Conservation (phyloP, 2,888 invertebrate genomes). For the Junonia oenone region DNA sequence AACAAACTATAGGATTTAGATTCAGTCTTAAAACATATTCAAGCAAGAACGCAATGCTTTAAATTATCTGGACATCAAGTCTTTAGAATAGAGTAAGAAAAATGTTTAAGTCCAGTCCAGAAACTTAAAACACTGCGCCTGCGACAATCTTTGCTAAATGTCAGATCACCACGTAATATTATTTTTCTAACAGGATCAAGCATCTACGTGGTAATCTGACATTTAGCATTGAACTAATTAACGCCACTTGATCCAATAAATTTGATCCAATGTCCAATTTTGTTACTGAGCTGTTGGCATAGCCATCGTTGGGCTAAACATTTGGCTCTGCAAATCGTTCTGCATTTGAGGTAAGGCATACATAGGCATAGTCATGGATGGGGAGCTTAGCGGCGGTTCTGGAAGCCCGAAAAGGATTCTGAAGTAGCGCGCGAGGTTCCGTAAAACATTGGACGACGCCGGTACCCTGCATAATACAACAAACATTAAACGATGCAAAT, state of each 20-base stretch:
- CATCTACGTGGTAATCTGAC: constrained; percentile 65
- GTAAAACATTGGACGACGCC: constrained; percentile 77
- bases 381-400: constrained; percentile 61
- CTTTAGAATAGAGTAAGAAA: constrained; percentile 31
- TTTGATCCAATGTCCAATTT: constrained; percentile 63
- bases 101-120: constrained; percentile 43
- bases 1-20: constrained; percentile 41
- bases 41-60: constrained; percentile 44
- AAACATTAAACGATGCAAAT: constrained; percentile 39
- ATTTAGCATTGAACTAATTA: constrained; percentile 57
- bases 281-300: constrained; percentile 56
- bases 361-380: constrained; percentile 69
- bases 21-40: constrained; percentile 59
- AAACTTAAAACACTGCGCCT: constrained; percentile 61
- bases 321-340: constrained; percentile 34
- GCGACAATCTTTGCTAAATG: constrained; percentile 59
- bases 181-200: constrained; percentile 27
- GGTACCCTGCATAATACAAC: constrained; percentile 65
- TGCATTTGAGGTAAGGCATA: constrained; percentile 69
- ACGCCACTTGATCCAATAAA: constrained; percentile 66
- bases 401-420: constrained; percentile 70
- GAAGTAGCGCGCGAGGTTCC: constrained; percentile 76
- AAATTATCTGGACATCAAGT: constrained; percentile 44
- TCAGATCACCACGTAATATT: constrained; percentile 61
- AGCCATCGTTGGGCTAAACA: constrained; percentile 44